Percentiles rank a stretch among this genome's conserved stretches.
These are phyloP conservation scores for Penaeus monodon DNA, from an alignment of 2,888 invertebrate species.

Conservation along the genomic window DNA sequence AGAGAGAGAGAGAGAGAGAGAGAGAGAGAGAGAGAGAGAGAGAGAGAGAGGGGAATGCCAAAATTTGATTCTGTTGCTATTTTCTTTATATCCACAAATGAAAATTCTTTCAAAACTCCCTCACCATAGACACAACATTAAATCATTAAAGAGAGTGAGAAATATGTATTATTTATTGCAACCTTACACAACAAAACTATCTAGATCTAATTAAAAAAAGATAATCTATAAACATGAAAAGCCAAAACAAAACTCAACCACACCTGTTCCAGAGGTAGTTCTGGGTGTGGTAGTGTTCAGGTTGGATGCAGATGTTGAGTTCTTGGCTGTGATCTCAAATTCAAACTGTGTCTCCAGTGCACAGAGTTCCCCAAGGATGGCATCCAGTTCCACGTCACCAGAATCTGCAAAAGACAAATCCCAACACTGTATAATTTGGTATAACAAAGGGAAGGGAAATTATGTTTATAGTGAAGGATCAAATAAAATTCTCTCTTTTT, in stretches of 20 bases:
- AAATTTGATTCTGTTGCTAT: too few relatives aligned
- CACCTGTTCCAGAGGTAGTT: constrained; percentile 11
- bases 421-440: not conserved
- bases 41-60: too few relatives aligned
- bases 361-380: constrained; percentile 94
- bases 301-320: constrained; percentile 1
- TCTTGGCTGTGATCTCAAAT: constrained; percentile 69
- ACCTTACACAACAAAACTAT: too few relatives aligned
- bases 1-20: too few relatives aligned
- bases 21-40: too few relatives aligned
- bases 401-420: constrained; percentile 76
- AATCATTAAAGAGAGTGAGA: too few relatives aligned
- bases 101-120: too few relatives aligned
- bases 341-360: constrained; percentile 84
- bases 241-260: not conserved
- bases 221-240: not conserved
- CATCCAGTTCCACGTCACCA: constrained; percentile 96
- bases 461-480: not conserved
- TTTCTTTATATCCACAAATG: too few relatives aligned
- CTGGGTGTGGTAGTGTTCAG: constrained; percentile 7
- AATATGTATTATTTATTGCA: too few relatives aligned
- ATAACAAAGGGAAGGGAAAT: too few relatives aligned
- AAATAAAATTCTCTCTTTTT: not conserved
- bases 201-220: not conserved
- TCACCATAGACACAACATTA: too few relatives aligned